phyloP scores from a whole-genome alignment of 2,113 vertebrate genomes.

The Craseonycteris thonglongyai region DNA sequence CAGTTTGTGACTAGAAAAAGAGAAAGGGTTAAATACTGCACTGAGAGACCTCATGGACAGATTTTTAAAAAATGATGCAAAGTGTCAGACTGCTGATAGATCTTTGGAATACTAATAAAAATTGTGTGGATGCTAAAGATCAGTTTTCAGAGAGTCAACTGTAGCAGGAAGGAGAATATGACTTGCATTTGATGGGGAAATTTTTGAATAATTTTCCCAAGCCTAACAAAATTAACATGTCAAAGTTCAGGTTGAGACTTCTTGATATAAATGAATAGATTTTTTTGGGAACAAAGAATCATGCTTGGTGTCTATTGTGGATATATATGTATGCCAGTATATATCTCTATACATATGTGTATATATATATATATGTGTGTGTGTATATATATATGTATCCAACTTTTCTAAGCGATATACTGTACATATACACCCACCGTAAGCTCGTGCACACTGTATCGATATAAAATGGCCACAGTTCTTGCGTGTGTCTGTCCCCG shows the following conservation, averaged over 20 bases:
- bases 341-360: conserved; percentile 76
- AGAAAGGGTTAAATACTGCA: conserved; percentile 83
- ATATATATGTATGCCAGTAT: conserved; percentile 81
- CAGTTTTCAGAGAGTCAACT: conserved; percentile 59
- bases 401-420: conserved; percentile 77
- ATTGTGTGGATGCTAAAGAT: conserved; percentile 66
- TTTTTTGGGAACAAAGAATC: background rate
- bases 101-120: conserved; percentile 70
- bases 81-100: conserved; percentile 67
- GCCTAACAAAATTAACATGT: conserved; percentile 65
- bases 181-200: conserved; percentile 69
- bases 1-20: conserved; percentile 71
- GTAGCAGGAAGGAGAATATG: conserved; percentile 16
- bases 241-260: conserved; percentile 54
- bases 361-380: conserved; percentile 69
- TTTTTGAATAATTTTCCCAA: conserved; percentile 62
- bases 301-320: conserved; percentile 68
- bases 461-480: conserved; percentile 90
- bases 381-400: conserved; percentile 81
- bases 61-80: conserved; percentile 64
- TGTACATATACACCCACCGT: conserved; percentile 82
- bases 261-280: conserved; percentile 46
- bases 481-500: conserved; percentile 98
- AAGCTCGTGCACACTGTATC: conserved; percentile 76
- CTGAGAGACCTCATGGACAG: conserved; percentile 58